Base-by-base conservation (phyloP, 2,888 invertebrate species). In the Zelleria hepariella region DNA sequence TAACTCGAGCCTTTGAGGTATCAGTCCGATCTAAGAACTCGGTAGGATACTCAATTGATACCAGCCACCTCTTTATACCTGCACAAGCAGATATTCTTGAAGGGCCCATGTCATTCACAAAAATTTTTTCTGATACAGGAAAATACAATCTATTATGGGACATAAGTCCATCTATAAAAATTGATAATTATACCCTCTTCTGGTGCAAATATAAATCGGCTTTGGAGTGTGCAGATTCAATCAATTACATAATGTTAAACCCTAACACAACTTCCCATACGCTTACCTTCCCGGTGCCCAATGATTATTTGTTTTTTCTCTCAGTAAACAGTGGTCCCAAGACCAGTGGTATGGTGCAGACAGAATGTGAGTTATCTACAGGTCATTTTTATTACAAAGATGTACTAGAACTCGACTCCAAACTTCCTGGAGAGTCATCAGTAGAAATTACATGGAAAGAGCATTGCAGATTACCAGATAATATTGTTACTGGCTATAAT, bases 291-390 rank as follows among this genome's bases (percentile, higher is more conserved):
- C 89, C 91, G 2, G 63, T 85, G 83, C 90, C 91, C 58, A 83
- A 81, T 61, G 90, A 91, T 26, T 94, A 91, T 73, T 95, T 91
- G 70, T 95, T 96, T 86, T 96, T 95, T 1, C 94, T 96, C 62
- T 92, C 96, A 4, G 94, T 94, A 0, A 95, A 96, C 70, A 92
- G 91, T 52, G 79, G 84, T 0, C 77, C 77, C 3, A 90, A 89
- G 62, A 95, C 95, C 65, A 95, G 95, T 73, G 96, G 96, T 1
- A 95, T 96, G 93, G 90, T 93, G 10, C 96, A 96, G 96, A 93
- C 95, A 10, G 91, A 91, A 42, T 96, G 96, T 74, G 85, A 86
- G 54, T 86, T 88, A 67, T 84, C 86, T 48, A 84, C 79, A 67
- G 85, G 84, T 49, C 6, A 49, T 1, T 1, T 49, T 49, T 49